Evolutionary conservation across 1,140 invertebrate genomes (phyloP).

Genomic region (Dufourea novaeangliae): DNA sequence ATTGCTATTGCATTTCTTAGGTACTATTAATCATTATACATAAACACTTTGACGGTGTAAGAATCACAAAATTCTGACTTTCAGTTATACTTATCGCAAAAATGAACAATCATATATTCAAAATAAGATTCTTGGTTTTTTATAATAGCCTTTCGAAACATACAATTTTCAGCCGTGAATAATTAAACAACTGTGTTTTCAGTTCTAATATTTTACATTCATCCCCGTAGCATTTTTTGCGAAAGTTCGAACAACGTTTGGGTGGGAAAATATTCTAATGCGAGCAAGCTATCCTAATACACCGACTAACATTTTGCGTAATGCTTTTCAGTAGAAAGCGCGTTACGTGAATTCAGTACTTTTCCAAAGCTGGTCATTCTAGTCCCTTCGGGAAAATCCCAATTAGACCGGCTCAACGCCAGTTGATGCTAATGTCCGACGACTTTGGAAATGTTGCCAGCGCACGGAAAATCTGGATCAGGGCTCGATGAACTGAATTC

Average conservation of each 20-base stretch:
- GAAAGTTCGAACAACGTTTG: too few species aligned
- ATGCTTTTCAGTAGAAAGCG: not conserved
- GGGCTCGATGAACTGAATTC: conserved; percentile 39
- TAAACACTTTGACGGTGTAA: too few species aligned
- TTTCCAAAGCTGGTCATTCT: not conserved
- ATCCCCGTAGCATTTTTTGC: not conserved
- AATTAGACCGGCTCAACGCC: conserved; percentile 35
- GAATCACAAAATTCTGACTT: too few species aligned
- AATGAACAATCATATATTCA: too few species aligned
- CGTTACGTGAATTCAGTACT: conserved; percentile 9
- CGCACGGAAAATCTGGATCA: conserved; percentile 48
- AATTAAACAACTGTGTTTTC: too few species aligned
- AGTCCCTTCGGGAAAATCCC: conserved; percentile 14
- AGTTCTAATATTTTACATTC: too few species aligned
- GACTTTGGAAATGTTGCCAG: conserved; percentile 36
- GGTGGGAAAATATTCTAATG: not conserved
- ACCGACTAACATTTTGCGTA: not conserved
- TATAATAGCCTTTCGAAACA: too few species aligned
- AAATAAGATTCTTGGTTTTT: too few species aligned
- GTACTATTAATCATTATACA: too few species aligned
- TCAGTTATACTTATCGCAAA: too few species aligned
- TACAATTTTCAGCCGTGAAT: too few species aligned
- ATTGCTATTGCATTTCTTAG: too few species aligned
- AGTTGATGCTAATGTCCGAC: conserved; percentile 25
- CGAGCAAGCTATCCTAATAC: not conserved